Conservation (phyloP, 2,888 invertebrate species). For the Heliconius sara region DNA sequence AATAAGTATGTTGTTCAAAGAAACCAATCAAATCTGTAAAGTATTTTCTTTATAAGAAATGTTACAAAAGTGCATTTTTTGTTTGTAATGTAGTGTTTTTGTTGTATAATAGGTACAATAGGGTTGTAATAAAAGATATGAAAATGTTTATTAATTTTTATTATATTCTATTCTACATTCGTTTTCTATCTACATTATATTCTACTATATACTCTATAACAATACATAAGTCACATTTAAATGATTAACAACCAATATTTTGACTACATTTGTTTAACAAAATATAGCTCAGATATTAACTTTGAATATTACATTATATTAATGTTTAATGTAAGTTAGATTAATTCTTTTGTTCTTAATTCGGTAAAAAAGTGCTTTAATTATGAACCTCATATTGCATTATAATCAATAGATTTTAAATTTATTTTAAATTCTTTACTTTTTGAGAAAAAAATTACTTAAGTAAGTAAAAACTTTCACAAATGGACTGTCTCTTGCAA, state of each 20-base stretch:
- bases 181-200: slow-evolving; percentile 20
- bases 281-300: neutral
- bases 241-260: neutral
- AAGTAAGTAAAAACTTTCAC: too few species aligned
- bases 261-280: neutral
- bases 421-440: neutral
- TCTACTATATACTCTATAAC: neutral
- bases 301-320: too few species aligned
- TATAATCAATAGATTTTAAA: neutral
- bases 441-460: neutral
- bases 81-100: slow-evolving; percentile 26
- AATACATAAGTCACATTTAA: neutral
- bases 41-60: slow-evolving; percentile 25
- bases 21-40: slow-evolving; percentile 25
- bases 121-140: slow-evolving; percentile 36
- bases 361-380: neutral
- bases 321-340: neutral
- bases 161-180: slow-evolving; percentile 17
- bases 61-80: slow-evolving; percentile 20
- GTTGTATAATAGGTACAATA: slow-evolving; percentile 26
- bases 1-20: neutral
- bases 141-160: slow-evolving; percentile 48
- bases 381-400: neutral
- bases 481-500: neutral
- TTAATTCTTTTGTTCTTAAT: neutral